Base-by-base conservation (phyloP, 1,140 invertebrate species). In the Drosophila willistoni region DNA sequence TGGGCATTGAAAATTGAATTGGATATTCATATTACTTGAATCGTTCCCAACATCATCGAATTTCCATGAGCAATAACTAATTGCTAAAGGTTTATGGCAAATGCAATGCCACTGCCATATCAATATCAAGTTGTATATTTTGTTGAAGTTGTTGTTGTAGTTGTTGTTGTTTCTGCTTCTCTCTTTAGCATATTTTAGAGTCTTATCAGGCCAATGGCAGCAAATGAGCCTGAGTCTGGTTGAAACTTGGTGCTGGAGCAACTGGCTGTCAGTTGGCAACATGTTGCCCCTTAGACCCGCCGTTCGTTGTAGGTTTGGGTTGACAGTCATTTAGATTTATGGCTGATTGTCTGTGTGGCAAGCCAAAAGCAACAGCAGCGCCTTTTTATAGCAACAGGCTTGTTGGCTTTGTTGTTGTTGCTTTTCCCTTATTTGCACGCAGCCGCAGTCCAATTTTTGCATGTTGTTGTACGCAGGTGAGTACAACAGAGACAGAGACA, bases 271-370 rank as follows among this genome's bases (percentile, higher is more conserved):
- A 66, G 75, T 77, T 71, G 76, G 83, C 84, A 89, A 87, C 80
- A 89, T 84, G 84, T 80, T 79, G 84, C 83, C 77, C 68, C 34
- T 41, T 70, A 64, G 54, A 76, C 77, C 84, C 84, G 36, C 36
- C 36, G 36, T 39, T 39, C 36, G 89, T 87, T 83, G 84, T 89
- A 81, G 84, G 84, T 73, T 81, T 82, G 70, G 84, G 84, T 87
- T 90, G 85, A 90, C 85, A 90, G 85, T 90, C 85, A 90, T 90
- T 90, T 90, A 90, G 85, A 90, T 90, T 90, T 90, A 90, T 90
- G 86, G 85, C 86, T 90, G 84, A 89, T 89, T 89, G 84, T 89
- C 85, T 81, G 83, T 51, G 44, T 51, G 44, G 44, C 70, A 64
- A 69, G 74, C 64, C 77, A 76, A 57, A 57, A 14, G 22, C 73